Base-by-base conservation (phyloP, 1,140 invertebrate species). In the Drepana arcuata region DNA sequence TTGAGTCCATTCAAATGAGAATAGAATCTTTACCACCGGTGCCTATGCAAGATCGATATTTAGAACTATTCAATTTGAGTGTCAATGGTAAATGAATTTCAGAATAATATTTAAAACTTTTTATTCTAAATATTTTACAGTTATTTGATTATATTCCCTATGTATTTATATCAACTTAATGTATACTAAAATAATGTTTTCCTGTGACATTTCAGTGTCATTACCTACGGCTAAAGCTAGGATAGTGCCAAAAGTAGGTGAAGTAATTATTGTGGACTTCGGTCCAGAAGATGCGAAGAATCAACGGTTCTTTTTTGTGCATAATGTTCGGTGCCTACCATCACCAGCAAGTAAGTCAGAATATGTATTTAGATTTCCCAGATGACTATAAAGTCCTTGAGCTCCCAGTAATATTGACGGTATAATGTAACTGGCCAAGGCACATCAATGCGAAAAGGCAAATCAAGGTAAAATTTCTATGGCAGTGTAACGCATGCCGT, bases 41-140 rank as follows among this genome's bases (percentile, higher is more conserved):
- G 7, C 63, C 65, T n/a, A 26, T 58, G 4, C 48, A 58, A 24
- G 68, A 72, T 11, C 23, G 48, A 34, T 48, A 18, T 33, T 65
- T 56, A 26, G 64, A 70, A 15, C 50, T 77, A 15, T 62, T 58
- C 14, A 74, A 58, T 32, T 26, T 81, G 7, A 69, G 44, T 58
- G 72, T 77, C 2, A 68, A 73, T 15, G 16, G 73, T 79, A 61
- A 65, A n/a, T n/a, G n/a, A n/a, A n/a, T n/a, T n/a, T n/a, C n/a
- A n/a, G n/a, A n/a, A n/a, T n/a, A n/a, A n/a, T n/a, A n/a, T n/a
- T n/a, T n/a, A n/a, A n/a, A n/a, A n/a, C n/a, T n/a, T n/a, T n/a
- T n/a, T n/a, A n/a, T n/a, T n/a, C n/a, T n/a, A n/a, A n/a, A n/a
- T n/a, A n/a, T n/a, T n/a, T n/a, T n/a, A n/a, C n/a, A n/a, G n/a